phyloP scores from a whole-genome alignment of 2,113 vertebrate genomes.

The Scomber japonicus region DNA sequence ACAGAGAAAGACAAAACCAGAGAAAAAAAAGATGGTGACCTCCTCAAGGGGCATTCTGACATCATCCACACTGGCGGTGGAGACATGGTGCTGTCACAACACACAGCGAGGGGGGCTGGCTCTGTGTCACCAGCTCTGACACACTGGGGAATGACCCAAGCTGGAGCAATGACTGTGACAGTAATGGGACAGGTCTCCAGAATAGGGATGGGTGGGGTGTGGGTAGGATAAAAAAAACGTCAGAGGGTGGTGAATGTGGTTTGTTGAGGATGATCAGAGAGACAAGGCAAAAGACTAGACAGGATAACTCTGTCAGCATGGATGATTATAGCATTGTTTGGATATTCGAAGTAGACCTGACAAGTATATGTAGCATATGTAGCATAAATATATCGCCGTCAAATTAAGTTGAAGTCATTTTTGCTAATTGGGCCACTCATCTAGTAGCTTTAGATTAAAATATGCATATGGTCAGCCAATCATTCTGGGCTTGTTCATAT shows the following conservation, averaged over 20 bases:
- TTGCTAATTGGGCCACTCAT: slow-evolving; percentile 25
- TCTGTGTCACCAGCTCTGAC: slow-evolving; percentile 64
- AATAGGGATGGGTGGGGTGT: slow-evolving; percentile 5
- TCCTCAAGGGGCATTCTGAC: slow-evolving; percentile 62
- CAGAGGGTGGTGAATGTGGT: slow-evolving; percentile 11
- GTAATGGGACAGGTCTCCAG: slow-evolving; percentile 60
- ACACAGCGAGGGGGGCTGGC: slow-evolving; percentile 22
- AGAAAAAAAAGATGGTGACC: slow-evolving; percentile 41
- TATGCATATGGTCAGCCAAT: slow-evolving; percentile 23
- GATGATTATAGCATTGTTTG: slow-evolving; percentile 21
- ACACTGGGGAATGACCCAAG: slow-evolving; percentile 60
- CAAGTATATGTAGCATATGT: neutral
- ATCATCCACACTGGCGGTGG: slow-evolving; percentile 62
- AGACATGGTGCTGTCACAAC: slow-evolving; percentile 71
- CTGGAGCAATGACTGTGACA: slow-evolving; percentile 61
- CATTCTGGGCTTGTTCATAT: slow-evolving; percentile 14
- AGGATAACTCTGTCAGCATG: slow-evolving; percentile 38
- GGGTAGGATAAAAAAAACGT: neutral
- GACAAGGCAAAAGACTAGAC: slow-evolving; percentile 25
- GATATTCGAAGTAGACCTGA: slow-evolving; percentile 28
- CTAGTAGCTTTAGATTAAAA: slow-evolving; percentile 8
- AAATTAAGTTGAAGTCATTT: slow-evolving; percentile 8
- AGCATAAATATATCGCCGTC: slow-evolving; percentile 2
- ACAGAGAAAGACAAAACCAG: slow-evolving; percentile 20
- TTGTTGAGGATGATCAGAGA: slow-evolving; percentile 57